phyloP scores from a whole-genome alignment of 2,888 invertebrate genomes.

The Pterobdella sp. region DNA sequence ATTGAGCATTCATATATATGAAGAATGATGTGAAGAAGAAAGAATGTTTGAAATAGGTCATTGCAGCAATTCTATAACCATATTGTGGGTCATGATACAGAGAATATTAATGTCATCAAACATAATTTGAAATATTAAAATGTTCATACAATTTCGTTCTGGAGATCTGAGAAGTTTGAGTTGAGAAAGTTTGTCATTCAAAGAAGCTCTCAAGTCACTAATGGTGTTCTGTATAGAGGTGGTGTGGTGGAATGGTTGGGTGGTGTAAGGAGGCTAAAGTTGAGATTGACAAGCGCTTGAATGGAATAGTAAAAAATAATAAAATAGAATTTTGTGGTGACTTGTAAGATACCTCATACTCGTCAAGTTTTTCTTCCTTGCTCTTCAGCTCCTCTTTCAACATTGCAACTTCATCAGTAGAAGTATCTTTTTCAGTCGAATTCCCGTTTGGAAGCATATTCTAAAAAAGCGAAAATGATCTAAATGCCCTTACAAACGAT shows the following conservation, averaged over 20 bases:
- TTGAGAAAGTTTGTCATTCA: conserved; percentile 48
- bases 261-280: neutral
- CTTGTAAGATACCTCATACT: neutral
- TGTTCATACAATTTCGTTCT: conserved; percentile 41
- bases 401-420: neutral
- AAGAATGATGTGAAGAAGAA: no score
- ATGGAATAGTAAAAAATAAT: neutral
- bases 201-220: conserved; percentile 44
- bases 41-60: no score
- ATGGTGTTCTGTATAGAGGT: conserved; percentile 43
- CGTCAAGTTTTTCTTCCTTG: neutral
- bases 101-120: neutral
- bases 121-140: neutral
- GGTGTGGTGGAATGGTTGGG: neutral
- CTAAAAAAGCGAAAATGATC: no score
- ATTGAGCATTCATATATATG: no score
- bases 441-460: no score
- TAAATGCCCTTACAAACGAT: no score
- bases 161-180: conserved; percentile 43
- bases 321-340: no score
- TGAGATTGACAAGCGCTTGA: neutral
- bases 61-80: no score
- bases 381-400: neutral
- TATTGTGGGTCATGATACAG: no score
- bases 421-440: neutral